phyloP scores from a whole-genome alignment of 2,797 vertebrate species.

The Rallus crepitans region DNA sequence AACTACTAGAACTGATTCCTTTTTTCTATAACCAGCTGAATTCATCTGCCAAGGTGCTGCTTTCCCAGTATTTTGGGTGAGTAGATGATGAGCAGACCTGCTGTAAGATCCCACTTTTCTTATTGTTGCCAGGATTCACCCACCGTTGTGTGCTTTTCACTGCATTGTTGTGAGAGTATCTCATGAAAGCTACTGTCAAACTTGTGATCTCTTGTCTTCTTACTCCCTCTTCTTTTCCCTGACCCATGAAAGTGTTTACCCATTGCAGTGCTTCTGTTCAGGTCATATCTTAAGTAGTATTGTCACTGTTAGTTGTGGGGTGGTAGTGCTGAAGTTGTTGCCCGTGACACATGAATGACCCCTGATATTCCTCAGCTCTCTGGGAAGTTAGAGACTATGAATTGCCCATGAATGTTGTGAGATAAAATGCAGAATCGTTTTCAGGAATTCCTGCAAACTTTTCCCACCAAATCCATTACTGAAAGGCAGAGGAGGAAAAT shows the following conservation, averaged over 20 bases:
- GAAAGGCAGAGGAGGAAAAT: not conserved
- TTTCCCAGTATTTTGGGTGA: not conserved
- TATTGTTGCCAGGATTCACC: not conserved
- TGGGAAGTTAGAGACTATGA: not conserved
- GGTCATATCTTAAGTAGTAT: not conserved
- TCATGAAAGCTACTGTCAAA: not conserved
- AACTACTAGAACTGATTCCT: not conserved
- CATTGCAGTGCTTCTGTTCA: not conserved
- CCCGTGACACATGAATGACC: rapidly evolving
- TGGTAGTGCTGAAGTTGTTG: not conserved
- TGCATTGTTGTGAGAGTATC: not conserved
- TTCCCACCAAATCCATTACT: not conserved
- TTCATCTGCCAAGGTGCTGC: not conserved
- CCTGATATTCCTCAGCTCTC: not conserved
- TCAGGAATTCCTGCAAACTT: not conserved
- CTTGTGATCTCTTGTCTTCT: not conserved
- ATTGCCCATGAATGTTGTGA: not conserved
- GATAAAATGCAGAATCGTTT: not conserved
- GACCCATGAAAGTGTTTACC: not conserved
- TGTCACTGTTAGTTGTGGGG: rapidly evolving
- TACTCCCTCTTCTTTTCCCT: not conserved
- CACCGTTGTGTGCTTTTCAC: not conserved
- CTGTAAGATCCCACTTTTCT: not conserved
- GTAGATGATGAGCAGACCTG: not conserved
- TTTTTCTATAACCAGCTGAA: not conserved